These are phyloP conservation scores for Lobophora halterata DNA, from an alignment of 2,888 invertebrate genomes.

Conservation along the genomic window DNA sequence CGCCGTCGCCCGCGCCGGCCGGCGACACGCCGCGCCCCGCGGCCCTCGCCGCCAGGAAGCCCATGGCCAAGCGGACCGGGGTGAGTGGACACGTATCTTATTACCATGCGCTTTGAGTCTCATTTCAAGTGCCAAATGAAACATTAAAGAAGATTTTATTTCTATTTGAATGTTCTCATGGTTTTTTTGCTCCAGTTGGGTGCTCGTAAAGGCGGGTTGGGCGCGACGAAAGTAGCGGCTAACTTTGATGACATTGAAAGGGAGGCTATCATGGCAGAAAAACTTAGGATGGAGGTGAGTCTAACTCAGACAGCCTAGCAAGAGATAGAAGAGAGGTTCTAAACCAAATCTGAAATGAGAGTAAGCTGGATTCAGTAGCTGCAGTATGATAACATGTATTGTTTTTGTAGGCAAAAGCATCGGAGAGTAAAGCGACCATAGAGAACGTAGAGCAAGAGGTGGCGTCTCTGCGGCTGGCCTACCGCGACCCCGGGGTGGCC, in stretches of 20 bases:
- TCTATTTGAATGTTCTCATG: no score
- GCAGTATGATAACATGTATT: background rate
- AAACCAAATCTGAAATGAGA: no score
- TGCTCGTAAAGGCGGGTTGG: conserved; percentile 92
- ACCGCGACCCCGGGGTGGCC: conserved; percentile 88
- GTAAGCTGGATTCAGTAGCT: background rate
- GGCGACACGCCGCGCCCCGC: conserved; percentile 33
- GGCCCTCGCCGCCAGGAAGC: conserved; percentile 35
- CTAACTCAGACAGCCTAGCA: no score
- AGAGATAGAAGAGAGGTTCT: no score
- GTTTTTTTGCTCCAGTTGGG: conserved; percentile 85
- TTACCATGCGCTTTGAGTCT: no score
- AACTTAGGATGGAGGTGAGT: conserved; percentile 80
- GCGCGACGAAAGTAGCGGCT: conserved; percentile 96
- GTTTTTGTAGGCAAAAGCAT: conserved; percentile 28
- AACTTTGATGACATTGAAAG: conserved; percentile 97
- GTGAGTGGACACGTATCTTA: conserved; percentile 24
- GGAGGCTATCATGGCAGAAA: conserved; percentile 92
- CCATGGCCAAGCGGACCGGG: conserved; percentile 44
- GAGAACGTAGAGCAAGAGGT: conserved; percentile 84
- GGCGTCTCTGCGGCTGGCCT: conserved; percentile 86
- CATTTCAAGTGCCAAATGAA: no score
- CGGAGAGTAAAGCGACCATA: conserved; percentile 51
- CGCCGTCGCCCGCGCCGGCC: conserved; percentile 26
- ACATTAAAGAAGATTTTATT: no score